phyloP scores from a whole-genome alignment of 53 echinoderm and acorn worm genomes.

The Antedon mediterranea region DNA sequence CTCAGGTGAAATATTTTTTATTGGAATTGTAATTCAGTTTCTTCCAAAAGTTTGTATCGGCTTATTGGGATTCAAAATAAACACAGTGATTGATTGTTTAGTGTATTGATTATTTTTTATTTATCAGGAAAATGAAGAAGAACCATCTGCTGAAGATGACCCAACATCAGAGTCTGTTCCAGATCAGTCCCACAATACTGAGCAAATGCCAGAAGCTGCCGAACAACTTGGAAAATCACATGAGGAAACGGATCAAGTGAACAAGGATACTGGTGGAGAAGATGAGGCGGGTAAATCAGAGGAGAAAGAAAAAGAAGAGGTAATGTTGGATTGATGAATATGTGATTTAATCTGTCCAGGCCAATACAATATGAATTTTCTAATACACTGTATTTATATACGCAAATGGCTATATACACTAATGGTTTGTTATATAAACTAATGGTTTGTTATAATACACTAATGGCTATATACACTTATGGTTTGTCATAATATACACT shows the following conservation, averaged over 20 bases:
- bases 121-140: constrained; percentile 19
- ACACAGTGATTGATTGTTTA: too few relatives aligned
- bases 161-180: constrained; percentile 44
- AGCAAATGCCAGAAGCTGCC: constrained; percentile 47
- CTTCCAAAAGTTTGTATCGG: too few relatives aligned
- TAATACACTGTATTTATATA: too few relatives aligned
- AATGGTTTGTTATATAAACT: too few relatives aligned
- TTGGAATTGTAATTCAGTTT: not conserved
- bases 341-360: too few relatives aligned
- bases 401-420: too few relatives aligned
- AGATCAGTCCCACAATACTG: constrained; percentile 51
- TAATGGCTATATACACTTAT: too few relatives aligned
- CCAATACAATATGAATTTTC: too few relatives aligned
- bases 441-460: too few relatives aligned
- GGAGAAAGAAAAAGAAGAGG: constrained; percentile 39
- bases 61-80: too few relatives aligned
- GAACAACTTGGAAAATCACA: constrained; percentile 65
- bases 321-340: not conserved
- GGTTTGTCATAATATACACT: too few relatives aligned
- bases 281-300: constrained; percentile 38
- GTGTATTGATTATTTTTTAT: too few relatives aligned
- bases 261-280: constrained; percentile 14
- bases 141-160: constrained; percentile 4
- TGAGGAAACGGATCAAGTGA: constrained; percentile 34
- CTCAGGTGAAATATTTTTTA: constrained; percentile 7